Evolutionary conservation across 1,140 invertebrate genomes (phyloP), one percentile per base, ranked within the genome.

Genomic region (Ooceraea biroi): DNA sequence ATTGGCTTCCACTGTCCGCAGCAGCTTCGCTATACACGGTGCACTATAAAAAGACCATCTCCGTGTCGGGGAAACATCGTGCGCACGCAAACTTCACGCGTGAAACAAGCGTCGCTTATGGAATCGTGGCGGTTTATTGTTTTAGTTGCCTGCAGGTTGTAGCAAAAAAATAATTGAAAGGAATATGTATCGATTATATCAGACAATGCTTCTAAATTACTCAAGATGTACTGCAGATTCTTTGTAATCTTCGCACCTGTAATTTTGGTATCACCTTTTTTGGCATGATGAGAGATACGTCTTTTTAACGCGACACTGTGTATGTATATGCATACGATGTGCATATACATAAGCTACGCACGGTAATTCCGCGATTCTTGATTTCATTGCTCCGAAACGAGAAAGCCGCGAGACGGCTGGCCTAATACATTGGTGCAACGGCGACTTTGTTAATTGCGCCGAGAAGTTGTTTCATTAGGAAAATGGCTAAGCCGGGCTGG

Each of bases 1-100:
- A 88, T 87, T 88, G 86, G 63, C 52, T 87, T 88, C 68, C 82
- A 68, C 82, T 48, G 52, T 71, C 22, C 36, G 71, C 50, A 71
- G 52, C 17, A 71, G 52, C 17, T 58, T 30, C 22, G 17, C 10
- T 8, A 36, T 69, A 41, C 65, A 69, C 4, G 25, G 55, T 57
- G 50, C 48, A 7, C 12, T 11, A 57, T 78, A 83, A 83, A 87
- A 78, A 58, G n/a, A 57, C 22, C 48, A 66, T n/a, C 19, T 27
- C 52, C 46, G 19, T 22, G 22, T 8, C 27, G 14, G 25, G 19
- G 36, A 77, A 68, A 1, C n/a, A n/a, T n/a, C n/a, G 7, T n/a
- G 48, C 52, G 27, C 57, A 44, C 19, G 52, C 27, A 36, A 44
- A 36, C 50, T 25, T 68, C 22, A 19, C 7, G 48, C 22, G 44